phyloP scores from a whole-genome alignment of 2,888 invertebrate genomes.

The Rhogogaster chlorosoma region DNA sequence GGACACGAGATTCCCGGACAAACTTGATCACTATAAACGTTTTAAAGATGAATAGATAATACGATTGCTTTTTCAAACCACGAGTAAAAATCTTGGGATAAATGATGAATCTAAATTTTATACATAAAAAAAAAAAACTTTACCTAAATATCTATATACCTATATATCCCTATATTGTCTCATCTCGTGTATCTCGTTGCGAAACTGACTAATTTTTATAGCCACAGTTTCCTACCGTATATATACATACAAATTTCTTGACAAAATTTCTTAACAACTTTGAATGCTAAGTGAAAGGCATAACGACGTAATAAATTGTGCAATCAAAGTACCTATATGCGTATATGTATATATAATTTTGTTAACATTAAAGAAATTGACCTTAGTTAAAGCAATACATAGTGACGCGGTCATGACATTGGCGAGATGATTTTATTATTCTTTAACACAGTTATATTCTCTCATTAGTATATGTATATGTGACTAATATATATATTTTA shows the following conservation, averaged over 20 bases:
- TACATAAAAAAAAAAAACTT: not conserved
- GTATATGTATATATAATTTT: not conserved
- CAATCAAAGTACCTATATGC: not conserved
- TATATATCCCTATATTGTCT: not conserved
- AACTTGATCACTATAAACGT: not conserved
- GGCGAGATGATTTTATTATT: constrained; percentile 1
- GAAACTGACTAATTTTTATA: not conserved
- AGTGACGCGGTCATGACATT: constrained; percentile 11
- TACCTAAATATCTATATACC: not conserved
- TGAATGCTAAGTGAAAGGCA: constrained; percentile 15
- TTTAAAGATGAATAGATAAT: not conserved
- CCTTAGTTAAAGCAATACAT: constrained; percentile 2
- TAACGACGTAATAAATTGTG: constrained; percentile 5
- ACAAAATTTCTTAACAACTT: not conserved
- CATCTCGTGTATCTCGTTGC: not conserved
- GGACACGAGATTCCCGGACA: not conserved
- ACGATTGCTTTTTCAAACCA: not conserved
- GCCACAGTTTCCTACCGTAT: not conserved
- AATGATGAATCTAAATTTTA: not conserved
- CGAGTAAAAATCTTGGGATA: not conserved
- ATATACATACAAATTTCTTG: not conserved
- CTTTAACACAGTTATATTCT: not conserved
- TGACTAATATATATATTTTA: not conserved
- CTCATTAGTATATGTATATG: not conserved
- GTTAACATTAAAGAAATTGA: constrained; percentile 38